Percentiles rank a stretch among this genome's conserved stretches.
Evolutionary conservation across 2,113 vertebrate species (phyloP).

Genomic region (Eurystomus gularis): DNA sequence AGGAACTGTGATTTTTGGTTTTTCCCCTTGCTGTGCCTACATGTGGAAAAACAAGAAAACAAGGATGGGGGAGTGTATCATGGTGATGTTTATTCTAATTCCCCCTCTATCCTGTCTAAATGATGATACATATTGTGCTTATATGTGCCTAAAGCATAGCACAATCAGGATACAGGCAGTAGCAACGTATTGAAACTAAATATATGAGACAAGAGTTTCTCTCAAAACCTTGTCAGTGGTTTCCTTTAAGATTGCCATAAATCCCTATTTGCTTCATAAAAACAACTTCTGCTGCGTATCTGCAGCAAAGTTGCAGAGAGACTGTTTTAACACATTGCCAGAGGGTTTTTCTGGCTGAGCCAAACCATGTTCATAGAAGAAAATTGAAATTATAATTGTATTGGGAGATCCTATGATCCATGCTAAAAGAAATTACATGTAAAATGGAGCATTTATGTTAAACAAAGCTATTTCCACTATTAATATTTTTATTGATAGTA

Average conservation of each 20-base stretch:
- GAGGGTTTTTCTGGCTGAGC: background rate
- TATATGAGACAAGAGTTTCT: conserved; percentile 3
- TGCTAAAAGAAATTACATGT: background rate
- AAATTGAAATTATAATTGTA: background rate
- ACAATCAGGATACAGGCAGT: background rate
- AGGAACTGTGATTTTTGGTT: background rate
- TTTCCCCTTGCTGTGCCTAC: background rate
- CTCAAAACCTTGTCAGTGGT: background rate
- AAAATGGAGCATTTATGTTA: background rate
- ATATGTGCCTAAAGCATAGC: background rate
- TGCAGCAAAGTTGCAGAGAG: background rate
- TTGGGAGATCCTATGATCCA: background rate
- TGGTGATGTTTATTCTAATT: background rate
- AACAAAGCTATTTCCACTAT: background rate
- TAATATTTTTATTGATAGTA: background rate
- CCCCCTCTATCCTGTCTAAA: background rate
- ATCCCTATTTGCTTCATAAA: conserved; percentile 15
- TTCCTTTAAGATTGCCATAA: conserved; percentile 9
- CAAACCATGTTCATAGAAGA: background rate
- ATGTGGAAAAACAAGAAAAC: conserved; percentile 16
- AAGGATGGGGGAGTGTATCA: background rate
- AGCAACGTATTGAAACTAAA: background rate
- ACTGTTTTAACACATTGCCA: background rate
- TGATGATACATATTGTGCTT: background rate
- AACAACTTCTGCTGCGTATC: background rate